Base-by-base conservation (phyloP, 2,113 vertebrate genomes). In the Smithornis capensis region DNA sequence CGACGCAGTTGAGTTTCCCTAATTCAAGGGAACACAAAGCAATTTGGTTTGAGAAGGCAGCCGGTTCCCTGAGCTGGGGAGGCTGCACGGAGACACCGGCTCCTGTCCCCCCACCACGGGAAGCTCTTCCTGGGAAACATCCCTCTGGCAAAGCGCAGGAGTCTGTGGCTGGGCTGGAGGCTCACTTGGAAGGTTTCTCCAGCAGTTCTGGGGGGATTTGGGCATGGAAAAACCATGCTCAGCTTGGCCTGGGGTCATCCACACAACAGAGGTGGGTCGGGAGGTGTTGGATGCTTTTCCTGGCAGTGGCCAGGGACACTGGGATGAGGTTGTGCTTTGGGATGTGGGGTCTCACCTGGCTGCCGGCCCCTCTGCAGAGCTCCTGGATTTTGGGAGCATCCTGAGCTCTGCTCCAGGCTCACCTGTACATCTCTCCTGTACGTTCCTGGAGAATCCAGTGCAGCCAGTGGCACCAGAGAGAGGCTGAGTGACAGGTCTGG, bases 401-500 rank as follows among this genome's bases (percentile, higher is more conserved):
- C 35, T 1, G 0, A 24, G 45, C 40, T 90, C 21, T 14, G 31
- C 55, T 38, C 15, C 0, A 1, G 24, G 24, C 19, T 85, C 12
- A 0, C 33, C 8, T 6, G 25, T 0, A 0, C 27, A 0, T 27
- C 35, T 33, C 63, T 80, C 19, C 24, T 52, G 3, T 4, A 22
- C 37, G 12, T 56, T 68, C 55, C 47, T 1, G 0, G 17, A 37
- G 44, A 56, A 35, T 28, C 14, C 1, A 2, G 7, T 35, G 31
- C 6, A 8, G 37, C 60, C 5, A 1, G 24, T 1, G 12, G 35
- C 11, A 11, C 4, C 0, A 0, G 21, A 33, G 35, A 71, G 59
- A 37, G 10, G 4, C 12, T 3, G 28, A 79, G 52, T 16, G 53
- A 50, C 44, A 28, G 40, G 11, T 53, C 42, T 37, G 21, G 10